Conservation (phyloP, 2,113 vertebrate genomes). For the Sprattus sprattus region DNA sequence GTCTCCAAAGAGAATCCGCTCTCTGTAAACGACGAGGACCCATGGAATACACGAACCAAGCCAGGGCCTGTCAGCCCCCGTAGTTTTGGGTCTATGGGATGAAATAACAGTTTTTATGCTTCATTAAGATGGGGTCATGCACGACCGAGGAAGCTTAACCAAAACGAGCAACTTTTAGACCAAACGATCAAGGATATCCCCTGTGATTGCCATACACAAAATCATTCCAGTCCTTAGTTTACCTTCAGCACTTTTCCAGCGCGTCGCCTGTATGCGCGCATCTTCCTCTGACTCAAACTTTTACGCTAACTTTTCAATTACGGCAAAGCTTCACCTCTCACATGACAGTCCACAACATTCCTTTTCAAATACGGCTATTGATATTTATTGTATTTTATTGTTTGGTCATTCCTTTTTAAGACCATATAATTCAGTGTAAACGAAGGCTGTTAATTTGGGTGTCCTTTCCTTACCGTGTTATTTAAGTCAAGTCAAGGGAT, state of each 20-base stretch:
- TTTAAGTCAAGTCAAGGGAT: background rate
- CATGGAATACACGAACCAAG: slow-evolving; percentile 69
- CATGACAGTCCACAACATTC: slow-evolving; percentile 2
- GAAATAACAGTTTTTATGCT: slow-evolving; percentile 16
- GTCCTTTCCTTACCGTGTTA: background rate
- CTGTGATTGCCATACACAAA: background rate
- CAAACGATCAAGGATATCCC: background rate
- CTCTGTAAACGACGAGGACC: slow-evolving; percentile 73
- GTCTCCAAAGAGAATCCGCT: slow-evolving; percentile 66
- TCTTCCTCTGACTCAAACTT: background rate
- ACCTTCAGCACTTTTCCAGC: slow-evolving; percentile 1
- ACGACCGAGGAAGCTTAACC: background rate
- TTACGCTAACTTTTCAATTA: background rate
- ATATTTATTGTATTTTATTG: background rate
- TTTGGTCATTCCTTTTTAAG: background rate
- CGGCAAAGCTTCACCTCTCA: background rate
- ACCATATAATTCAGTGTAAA: background rate
- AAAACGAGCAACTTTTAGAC: background rate
- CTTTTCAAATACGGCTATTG: background rate
- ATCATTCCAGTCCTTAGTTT: background rate
- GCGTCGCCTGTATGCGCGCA: background rate
- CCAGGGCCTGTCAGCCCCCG: slow-evolving; percentile 68
- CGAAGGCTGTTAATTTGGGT: background rate
- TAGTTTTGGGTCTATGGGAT: slow-evolving; percentile 56
- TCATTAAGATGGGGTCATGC: background rate